phyloP scores from a whole-genome alignment of 2,797 vertebrate genomes.

The Micropoecilia bifurca region DNA sequence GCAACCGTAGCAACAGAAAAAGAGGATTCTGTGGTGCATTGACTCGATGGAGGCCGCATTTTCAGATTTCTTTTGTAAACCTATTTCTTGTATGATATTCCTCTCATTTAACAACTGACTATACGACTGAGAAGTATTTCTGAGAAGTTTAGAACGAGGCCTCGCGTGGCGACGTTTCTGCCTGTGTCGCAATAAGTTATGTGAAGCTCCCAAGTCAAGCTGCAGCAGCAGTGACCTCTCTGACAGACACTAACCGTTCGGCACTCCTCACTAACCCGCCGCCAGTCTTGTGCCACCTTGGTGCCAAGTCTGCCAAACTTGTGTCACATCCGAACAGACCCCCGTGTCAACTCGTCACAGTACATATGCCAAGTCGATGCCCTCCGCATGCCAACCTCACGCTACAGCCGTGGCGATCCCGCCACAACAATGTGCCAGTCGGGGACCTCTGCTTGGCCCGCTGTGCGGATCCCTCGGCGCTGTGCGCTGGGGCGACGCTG shows the following conservation, averaged over 20 bases:
- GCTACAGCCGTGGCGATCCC: conserved; percentile 67
- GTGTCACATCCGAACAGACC: conserved; percentile 72
- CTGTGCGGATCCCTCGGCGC: conserved; percentile 38
- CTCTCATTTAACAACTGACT: not conserved
- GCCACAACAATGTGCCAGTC: conserved; percentile 65
- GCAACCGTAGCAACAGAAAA: not conserved
- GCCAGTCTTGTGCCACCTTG: conserved; percentile 72
- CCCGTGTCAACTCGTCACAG: conserved; percentile 68
- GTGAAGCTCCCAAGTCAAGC: conserved; percentile 11
- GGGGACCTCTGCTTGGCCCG: conserved; percentile 57
- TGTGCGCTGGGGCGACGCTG: conserved; percentile 24
- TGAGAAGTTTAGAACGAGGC: not conserved
- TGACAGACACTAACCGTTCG: conserved; percentile 51
- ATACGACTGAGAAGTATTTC: not conserved
- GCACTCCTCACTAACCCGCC: conserved; percentile 62
- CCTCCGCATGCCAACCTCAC: conserved; percentile 73
- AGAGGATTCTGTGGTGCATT: not conserved
- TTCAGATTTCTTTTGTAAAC: not conserved
- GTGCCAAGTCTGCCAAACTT: conserved; percentile 73
- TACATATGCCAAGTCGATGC: conserved; percentile 72
- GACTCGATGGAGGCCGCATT: not conserved
- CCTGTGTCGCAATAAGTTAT: conserved; percentile 11
- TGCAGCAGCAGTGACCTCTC: conserved; percentile 32
- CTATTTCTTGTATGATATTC: not conserved
- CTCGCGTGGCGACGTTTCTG: not conserved